Percentiles rank a stretch among this genome's conserved stretches.
Evolutionary conservation across 1,140 invertebrate species (phyloP).

Genomic region (Oryctes rhinoceros): DNA sequence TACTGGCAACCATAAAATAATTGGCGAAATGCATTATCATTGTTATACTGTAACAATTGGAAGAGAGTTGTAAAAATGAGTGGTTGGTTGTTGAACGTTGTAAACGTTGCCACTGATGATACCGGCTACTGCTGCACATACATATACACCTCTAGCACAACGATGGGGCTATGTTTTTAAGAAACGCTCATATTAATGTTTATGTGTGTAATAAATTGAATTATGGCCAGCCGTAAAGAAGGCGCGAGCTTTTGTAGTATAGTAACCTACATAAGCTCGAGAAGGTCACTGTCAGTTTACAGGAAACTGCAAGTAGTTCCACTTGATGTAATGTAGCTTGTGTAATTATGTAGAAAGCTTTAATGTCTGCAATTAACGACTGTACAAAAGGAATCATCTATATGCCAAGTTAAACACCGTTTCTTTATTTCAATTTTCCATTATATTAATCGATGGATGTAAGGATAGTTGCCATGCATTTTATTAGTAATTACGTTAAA

Average conservation of each 20-base stretch:
- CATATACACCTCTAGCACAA: neutral
- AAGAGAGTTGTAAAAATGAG: constrained; percentile 26
- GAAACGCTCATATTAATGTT: constrained; percentile 41
- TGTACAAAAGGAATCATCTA: no score
- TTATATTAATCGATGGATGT: no score
- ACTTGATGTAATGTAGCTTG: neutral
- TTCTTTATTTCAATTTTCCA: no score
- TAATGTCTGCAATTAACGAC: no score
- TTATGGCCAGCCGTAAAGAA: constrained; percentile 37
- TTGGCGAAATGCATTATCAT: constrained; percentile 32
- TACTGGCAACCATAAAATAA: constrained; percentile 29
- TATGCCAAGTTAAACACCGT: no score
- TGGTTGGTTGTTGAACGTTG: constrained; percentile 27
- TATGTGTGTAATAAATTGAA: constrained; percentile 41
- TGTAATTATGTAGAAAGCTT: no score
- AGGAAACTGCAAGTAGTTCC: constrained; percentile 24
- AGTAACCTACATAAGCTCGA: constrained; percentile 21
- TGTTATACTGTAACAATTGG: constrained; percentile 33
- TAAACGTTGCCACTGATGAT: constrained; percentile 20
- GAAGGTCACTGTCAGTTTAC: constrained; percentile 40
- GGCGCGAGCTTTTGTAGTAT: constrained; percentile 16
- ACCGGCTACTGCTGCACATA: neutral
- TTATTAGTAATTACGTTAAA: no score
- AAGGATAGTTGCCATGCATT: no score
- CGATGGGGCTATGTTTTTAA: constrained; percentile 37